Evolutionary conservation across 1,140 invertebrate species (phyloP), one percentile per base, ranked within the genome.

Genomic region (Popillia japonica): DNA sequence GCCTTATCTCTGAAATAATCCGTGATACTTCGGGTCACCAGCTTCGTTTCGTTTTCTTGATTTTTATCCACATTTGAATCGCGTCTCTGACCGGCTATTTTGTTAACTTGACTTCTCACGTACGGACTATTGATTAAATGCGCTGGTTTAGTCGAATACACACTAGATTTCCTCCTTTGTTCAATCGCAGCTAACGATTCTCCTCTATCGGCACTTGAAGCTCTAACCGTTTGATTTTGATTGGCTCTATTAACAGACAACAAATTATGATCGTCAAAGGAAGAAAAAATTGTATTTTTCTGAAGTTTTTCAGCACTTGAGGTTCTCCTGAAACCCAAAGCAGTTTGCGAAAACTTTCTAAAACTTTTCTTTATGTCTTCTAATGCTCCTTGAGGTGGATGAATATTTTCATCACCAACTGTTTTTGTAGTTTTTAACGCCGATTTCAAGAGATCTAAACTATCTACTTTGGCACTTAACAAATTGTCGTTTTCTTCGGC

Each of bases 1-100:
- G 41, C n/a, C 11, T 76, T 76, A 76, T 76, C 75, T 55, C 41
- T 75, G 59, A 61, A 78, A 61, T 22, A 78, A 40, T 78, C 72
- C 27, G 48, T 61, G 42, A 75, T 74, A 27, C 74, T 59, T 42
- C 73, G 72, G 17, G 78, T 78, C 20, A 78, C 55, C 14, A 75
- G 40, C 7, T 78, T 78, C 42, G 40, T 48, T 78, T 78, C 64
- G 77, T 55, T 74, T 48, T 17, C n/a, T 55, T 48, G 75, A 34
- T 23, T 76, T 14, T n/a, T 72, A 72, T 44, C 22, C 75, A 64
- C 55, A 68, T 72, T 27, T 22, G 17, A 22, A 17, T 73, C 20
- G 41, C 68, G 40, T 78, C 68, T 78, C 68, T 72, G 42, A 48
- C 61, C 61, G 40, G 41, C 61, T 6, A 68, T 9, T 20, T 74